Evolutionary conservation across 2,113 vertebrate species (phyloP), one percentile per base, ranked within the genome.

Genomic region (Trichomycterus rosablanca): DNA sequence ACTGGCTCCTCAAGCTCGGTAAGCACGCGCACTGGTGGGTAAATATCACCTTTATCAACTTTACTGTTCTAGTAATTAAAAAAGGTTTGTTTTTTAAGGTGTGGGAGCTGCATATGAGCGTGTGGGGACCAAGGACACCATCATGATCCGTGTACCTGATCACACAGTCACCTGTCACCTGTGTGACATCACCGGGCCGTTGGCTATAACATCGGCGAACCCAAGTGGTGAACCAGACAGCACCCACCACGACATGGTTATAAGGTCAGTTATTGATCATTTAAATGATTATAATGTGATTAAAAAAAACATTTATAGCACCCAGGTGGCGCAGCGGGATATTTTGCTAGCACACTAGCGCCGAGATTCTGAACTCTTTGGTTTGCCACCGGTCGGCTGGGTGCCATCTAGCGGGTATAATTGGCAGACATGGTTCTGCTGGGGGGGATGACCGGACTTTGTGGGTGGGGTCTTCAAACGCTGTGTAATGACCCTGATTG

Each of bases 71-170:
- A 23, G 4, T 10, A 14, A 28, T 3, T 19, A 28, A 14, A 15
- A n/a, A n/a, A n/a, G n/a, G n/a, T n/a, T 51, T 70, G 34, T 61
- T 66, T 14, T 63, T 45, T 1, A 18, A 94, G 92, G 92, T 39
- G 84, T 94, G 0, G 92, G 91, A 44, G 80, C 82, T 2, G 90
- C 90, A 4, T 93, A 90, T 70, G 89, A 87, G 60, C 80, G 78
- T n/a, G 91, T 94, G 54, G 92, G 92, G 9, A 94, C 92, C 23
- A 85, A 54, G 9, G 90, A 94, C 61, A 93, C 88, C 66, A 93
- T 94, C 78, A 93, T 93, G 92, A 92, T 93, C 79, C 78, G 92
- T 8, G 90, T 94, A 2, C 92, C 92, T 0, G 90, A 94, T 77
- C 89, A 92, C 72, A 91, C 90, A 0, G 88, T 91, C 40, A 90